These are phyloP conservation scores for Autographa pulchrina DNA, from an alignment of 2,888 invertebrate species.

Conservation along the genomic window DNA sequence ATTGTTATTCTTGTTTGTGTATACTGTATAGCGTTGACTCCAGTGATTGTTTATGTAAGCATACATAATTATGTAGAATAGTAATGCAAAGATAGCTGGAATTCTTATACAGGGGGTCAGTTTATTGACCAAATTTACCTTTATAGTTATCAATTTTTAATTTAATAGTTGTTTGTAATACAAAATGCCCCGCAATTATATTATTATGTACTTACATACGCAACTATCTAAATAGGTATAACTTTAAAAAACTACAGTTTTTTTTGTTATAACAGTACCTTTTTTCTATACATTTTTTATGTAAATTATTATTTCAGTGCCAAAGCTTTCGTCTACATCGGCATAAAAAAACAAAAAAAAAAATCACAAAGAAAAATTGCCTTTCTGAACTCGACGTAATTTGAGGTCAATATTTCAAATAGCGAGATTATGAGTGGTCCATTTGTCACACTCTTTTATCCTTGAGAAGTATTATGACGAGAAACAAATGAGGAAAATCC, in stretches of 20 bases:
- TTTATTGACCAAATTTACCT: background rate
- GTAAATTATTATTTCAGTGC: background rate
- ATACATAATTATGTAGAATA: conserved; percentile 14
- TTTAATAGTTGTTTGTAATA: background rate
- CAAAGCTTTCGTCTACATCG: background rate
- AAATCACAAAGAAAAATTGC: background rate
- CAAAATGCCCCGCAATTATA: background rate
- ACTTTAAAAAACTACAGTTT: no score
- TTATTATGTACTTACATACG: no score
- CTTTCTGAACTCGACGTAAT: background rate
- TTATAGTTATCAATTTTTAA: background rate
- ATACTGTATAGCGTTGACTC: conserved; percentile 10
- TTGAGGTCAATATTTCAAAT: conserved; percentile 12
- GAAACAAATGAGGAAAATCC: conserved; percentile 44
- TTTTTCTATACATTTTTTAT: background rate
- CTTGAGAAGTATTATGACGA: conserved; percentile 15
- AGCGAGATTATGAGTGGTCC: background rate
- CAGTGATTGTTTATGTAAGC: conserved; percentile 30
- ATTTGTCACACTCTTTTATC: conserved; percentile 20
- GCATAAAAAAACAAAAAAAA: background rate
- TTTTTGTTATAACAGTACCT: no score
- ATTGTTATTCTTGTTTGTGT: conserved; percentile 30
- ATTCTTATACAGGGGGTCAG: conserved; percentile 1
- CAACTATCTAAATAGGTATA: no score
- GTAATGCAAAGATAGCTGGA: background rate